Base-by-base conservation (phyloP, 2,888 invertebrate species). In the Mycalesis mineus region DNA sequence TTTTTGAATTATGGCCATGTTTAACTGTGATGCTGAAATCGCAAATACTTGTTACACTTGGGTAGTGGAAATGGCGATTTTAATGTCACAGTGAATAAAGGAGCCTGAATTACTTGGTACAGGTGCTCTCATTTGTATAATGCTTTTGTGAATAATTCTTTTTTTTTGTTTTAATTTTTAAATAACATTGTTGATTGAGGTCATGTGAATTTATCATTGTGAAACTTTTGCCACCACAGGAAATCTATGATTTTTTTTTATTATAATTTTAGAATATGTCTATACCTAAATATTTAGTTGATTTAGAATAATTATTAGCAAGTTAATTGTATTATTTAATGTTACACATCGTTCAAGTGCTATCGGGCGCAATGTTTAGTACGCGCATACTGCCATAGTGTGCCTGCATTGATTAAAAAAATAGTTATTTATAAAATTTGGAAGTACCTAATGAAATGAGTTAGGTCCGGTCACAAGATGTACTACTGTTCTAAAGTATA, bases 251-350 rank as follows among this genome's bases (percentile, higher is more conserved):
- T 14, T 33, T 15, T 41, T 51, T 77, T 80, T 74, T 74, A 78
- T 79, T 80, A 22, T 82, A 75, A 76, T 81, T 82, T 80, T 86
- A 87, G 83, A 83, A 77, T 82, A 78, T 80, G 71, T 69, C 65
- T 86, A 82, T 84, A 82, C 84, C 84, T 88, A 82, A 84, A 84
- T 88, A 83, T 87, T 82, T 88, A 88, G 88, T 87, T 76, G 75
- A 80, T 82, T 81, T 88, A 88, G 86, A 83, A 82, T 84, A 83
- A 80, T 83, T 22, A 76, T 76, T 85, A 82, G 72, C 73, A 75
- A 77, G 75, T 82, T 84, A 84, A 82, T 86, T 86, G 82, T 88
- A 87, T 88, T 86, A 87, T 86, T 87, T 88, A 87, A 86, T 82
- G 84, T 82, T 86, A 87, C 83, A 86, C 81, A 78, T 78, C 69